A percentile compares a stretch with the other conserved stretches of the same genome.
These are phyloP conservation scores for Drosophila testacea DNA, from an alignment of 2,888 invertebrate species.

Conservation along the genomic window DNA sequence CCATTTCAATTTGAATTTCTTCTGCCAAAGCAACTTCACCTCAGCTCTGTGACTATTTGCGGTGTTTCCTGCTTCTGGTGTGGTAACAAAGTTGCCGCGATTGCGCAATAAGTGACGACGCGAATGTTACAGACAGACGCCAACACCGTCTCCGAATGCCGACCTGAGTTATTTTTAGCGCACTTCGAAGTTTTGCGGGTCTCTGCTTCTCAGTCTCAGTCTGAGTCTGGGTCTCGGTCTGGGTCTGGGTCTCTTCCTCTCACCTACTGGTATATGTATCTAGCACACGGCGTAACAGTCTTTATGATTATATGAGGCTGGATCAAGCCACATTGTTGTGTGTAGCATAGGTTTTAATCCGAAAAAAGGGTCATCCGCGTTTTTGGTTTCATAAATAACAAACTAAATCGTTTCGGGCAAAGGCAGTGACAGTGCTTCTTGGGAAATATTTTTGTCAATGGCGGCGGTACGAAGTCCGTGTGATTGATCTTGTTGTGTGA, in stretches of 20 bases:
- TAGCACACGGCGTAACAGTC: not conserved
- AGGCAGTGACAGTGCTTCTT: slow-evolving; percentile 46
- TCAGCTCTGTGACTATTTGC: slow-evolving; percentile 22
- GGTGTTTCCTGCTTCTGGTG: slow-evolving; percentile 54
- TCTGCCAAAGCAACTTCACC: slow-evolving; percentile 9
- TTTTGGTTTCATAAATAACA: slow-evolving; percentile 63
- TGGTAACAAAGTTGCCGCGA: slow-evolving; percentile 63
- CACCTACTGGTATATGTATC: slow-evolving; percentile 2
- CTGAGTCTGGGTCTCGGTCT: slow-evolving; percentile 21
- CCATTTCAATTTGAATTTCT: slow-evolving; percentile 17
- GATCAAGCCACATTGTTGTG: not conserved
- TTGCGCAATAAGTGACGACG: slow-evolving; percentile 67
- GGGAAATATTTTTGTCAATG: slow-evolving; percentile 47
- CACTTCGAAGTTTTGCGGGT: slow-evolving; percentile 25
- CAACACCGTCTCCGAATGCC: slow-evolving; percentile 27
- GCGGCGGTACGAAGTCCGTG: not conserved
- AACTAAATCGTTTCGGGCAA: slow-evolving; percentile 33
- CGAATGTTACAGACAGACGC: slow-evolving; percentile 26
- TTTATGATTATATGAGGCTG: not conserved
- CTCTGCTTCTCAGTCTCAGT: slow-evolving; percentile 1
- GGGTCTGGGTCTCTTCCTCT: slow-evolving; percentile 17
- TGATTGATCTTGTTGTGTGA: not conserved
- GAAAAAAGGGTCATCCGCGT: slow-evolving; percentile 64
- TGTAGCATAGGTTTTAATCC: slow-evolving; percentile 6
- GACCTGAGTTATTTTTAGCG: slow-evolving; percentile 58